Evolutionary conservation across 1,140 invertebrate genomes (phyloP).

Genomic region (Mya arenaria): DNA sequence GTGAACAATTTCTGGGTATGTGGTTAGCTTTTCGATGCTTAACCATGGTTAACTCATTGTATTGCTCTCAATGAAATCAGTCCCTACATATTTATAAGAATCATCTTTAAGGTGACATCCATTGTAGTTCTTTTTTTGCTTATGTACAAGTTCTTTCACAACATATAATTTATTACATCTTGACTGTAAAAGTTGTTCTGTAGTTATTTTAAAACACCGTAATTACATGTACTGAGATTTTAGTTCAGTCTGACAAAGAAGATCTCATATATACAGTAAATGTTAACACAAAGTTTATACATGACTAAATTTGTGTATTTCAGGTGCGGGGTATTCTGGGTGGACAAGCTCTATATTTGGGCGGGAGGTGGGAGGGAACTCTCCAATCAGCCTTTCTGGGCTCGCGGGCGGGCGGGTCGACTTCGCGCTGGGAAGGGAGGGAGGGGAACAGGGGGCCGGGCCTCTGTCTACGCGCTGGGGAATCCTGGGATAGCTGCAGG

Average conservation of each 20-base stretch:
- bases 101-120: not conserved
- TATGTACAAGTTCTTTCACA: not conserved
- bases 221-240: not conserved
- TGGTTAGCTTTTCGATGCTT: not conserved
- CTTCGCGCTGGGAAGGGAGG: conserved; percentile 69
- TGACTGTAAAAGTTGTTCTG: not conserved
- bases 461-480: conserved; percentile 61
- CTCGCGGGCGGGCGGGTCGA: conserved; percentile 50
- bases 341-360: conserved; percentile 32
- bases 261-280: not conserved
- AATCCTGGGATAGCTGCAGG: conserved; percentile 29
- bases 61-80: not conserved
- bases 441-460: conserved; percentile 63
- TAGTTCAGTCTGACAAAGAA: not conserved
- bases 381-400: conserved; percentile 31
- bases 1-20: conserved; percentile 68
- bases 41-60: not conserved
- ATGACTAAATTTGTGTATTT: conserved; percentile 52
- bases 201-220: not conserved
- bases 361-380: conserved; percentile 49
- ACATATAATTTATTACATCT: not conserved
- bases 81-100: not conserved
- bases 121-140: not conserved
- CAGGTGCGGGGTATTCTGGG: conserved; percentile 58
- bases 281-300: not conserved